phyloP scores from a whole-genome alignment of 2,888 invertebrate species.

The Synergus itoensis region DNA sequence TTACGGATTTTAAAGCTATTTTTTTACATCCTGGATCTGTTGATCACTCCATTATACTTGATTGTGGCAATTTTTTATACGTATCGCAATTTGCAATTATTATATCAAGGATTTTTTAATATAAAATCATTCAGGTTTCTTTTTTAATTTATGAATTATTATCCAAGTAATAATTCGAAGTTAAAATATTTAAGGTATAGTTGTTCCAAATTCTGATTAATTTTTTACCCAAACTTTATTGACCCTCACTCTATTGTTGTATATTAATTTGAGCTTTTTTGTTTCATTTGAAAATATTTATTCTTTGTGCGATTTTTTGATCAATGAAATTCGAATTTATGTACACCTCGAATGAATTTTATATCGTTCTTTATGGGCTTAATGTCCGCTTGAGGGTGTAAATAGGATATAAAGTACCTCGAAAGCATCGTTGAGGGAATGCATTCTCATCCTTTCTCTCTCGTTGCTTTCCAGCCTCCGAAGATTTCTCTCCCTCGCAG shows the following conservation, averaged over 20 bases:
- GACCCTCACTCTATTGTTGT: no score
- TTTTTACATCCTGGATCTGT: background rate
- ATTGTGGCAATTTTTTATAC: background rate
- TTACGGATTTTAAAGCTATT: background rate
- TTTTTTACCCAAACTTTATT: no score
- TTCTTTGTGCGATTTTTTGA: background rate
- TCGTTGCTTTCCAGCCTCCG: conserved; percentile 94
- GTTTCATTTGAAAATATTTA: background rate
- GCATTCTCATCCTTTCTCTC: conserved; percentile 95
- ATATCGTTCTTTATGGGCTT: background rate
- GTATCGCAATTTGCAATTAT: background rate
- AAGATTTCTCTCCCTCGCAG: conserved; percentile 91
- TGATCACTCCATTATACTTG: background rate
- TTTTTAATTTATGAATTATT: no score
- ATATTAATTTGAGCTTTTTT: no score
- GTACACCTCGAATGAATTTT: background rate
- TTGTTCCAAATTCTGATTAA: no score
- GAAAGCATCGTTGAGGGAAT: conserved; percentile 94
- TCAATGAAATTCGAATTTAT: no score
- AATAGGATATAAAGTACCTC: conserved; percentile 80
- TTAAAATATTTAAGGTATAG: no score
- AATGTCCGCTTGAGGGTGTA: background rate
- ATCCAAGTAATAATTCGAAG: no score
- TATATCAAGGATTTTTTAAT: no score
- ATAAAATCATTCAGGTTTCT: no score